These are phyloP conservation scores for Epinephelus lanceolatus DNA, from an alignment of 2,113 vertebrate genomes.

Conservation along the genomic window DNA sequence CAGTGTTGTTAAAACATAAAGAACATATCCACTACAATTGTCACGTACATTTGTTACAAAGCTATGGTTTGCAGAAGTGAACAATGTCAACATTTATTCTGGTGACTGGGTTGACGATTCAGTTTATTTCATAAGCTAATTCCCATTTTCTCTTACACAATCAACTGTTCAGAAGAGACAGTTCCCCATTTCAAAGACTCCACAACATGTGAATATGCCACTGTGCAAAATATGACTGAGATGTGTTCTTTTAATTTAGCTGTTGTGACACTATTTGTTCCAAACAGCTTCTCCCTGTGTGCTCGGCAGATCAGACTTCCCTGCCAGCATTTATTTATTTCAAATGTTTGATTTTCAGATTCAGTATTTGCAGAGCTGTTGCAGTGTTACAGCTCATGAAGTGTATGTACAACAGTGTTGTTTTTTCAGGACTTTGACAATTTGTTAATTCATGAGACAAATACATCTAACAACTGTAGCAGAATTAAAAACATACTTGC, in stretches of 20 bases:
- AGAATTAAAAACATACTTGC: not conserved
- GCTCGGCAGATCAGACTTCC: not conserved
- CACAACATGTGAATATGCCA: not conserved
- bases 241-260: not conserved
- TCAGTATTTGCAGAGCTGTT: constrained; percentile 26
- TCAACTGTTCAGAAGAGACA: no score
- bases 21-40: no score
- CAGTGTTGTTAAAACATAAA: no score
- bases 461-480: not conserved
- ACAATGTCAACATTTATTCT: no score
- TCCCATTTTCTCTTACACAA: no score
- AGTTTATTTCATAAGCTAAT: no score
- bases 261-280: constrained; percentile 14
- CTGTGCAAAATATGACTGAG: not conserved
- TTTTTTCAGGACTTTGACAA: not conserved
- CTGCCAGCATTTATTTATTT: not conserved
- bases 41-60: no score
- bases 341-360: constrained; percentile 52
- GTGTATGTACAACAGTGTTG: not conserved
- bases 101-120: no score
- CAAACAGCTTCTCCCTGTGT: constrained; percentile 23
- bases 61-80: no score
- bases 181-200: no score
- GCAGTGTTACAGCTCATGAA: not conserved
- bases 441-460: not conserved